Conservation (phyloP, 2,797 vertebrate genomes). For the Pseudomugil gertrudae region DNA sequence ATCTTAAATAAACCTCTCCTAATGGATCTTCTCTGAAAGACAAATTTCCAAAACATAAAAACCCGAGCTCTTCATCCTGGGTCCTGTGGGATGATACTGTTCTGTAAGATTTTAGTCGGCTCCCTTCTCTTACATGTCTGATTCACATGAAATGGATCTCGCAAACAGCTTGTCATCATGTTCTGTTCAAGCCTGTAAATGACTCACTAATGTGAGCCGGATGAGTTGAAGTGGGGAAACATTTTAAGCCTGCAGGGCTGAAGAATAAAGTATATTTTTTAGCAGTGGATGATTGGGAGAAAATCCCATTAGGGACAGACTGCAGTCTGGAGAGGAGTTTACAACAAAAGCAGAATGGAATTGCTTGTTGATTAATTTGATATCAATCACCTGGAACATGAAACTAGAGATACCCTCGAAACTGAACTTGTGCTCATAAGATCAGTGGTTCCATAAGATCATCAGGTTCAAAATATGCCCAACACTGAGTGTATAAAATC, state of each 20-base stretch:
- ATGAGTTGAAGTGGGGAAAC: background rate
- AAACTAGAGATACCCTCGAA: too few species aligned
- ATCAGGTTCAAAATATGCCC: too few species aligned
- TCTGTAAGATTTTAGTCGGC: background rate
- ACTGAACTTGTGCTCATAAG: too few species aligned
- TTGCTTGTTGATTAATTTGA: background rate
- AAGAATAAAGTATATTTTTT: background rate
- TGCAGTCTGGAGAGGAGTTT: background rate
- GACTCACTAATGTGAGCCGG: background rate
- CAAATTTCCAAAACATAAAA: background rate
- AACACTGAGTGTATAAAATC: too few species aligned
- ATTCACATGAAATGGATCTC: background rate
- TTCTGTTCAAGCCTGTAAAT: background rate
- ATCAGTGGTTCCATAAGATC: too few species aligned
- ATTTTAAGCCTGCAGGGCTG: background rate
- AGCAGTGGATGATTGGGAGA: background rate
- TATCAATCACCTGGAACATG: background rate
- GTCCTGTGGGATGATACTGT: background rate
- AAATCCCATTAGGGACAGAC: background rate
- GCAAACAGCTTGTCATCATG: background rate
- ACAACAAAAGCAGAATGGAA: background rate
- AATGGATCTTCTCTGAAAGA: slow-evolving; percentile 2
- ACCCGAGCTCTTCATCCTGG: too few species aligned
- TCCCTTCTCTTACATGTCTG: background rate
- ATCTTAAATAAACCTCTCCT: background rate